Percentiles rank a stretch among this genome's conserved stretches.
Evolutionary conservation across 1,140 invertebrate genomes (phyloP).

Genomic region (Frieseomelitta varia): DNA sequence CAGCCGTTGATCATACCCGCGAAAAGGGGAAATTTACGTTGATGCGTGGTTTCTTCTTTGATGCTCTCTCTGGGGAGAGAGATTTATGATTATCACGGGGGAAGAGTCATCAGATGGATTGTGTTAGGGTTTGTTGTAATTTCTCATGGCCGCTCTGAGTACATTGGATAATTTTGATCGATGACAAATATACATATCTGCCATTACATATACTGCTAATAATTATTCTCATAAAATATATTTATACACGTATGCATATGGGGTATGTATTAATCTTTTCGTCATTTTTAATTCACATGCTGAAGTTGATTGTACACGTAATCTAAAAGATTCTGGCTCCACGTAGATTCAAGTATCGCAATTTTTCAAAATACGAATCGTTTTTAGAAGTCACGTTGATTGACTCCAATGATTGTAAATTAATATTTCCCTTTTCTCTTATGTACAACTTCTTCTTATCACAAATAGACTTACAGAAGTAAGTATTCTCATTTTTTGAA

Average conservation of each 20-base stretch:
- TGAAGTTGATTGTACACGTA: background rate
- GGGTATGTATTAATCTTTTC: background rate
- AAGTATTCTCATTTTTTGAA: too few relatives aligned
- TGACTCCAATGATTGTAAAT: background rate
- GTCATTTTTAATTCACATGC: background rate
- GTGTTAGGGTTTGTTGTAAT: background rate
- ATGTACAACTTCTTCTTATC: too few relatives aligned
- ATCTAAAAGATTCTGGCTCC: background rate
- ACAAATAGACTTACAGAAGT: too few relatives aligned
- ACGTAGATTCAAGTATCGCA: too few relatives aligned
- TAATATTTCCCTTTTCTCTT: background rate
- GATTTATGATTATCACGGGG: background rate
- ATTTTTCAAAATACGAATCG: background rate
- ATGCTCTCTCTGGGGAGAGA: background rate
- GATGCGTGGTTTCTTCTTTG: background rate
- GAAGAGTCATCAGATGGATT: background rate
- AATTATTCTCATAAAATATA: background rate
- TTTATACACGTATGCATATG: background rate
- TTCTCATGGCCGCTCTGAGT: background rate
- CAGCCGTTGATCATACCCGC: background rate
- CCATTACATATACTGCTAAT: background rate
- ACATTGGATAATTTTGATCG: background rate
- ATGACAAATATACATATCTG: background rate
- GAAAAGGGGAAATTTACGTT: slow-evolving; percentile 1
- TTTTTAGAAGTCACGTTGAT: background rate